Evolutionary conservation across 2,888 invertebrate genomes (phyloP).

Genomic region (Stenodera caucasica): DNA sequence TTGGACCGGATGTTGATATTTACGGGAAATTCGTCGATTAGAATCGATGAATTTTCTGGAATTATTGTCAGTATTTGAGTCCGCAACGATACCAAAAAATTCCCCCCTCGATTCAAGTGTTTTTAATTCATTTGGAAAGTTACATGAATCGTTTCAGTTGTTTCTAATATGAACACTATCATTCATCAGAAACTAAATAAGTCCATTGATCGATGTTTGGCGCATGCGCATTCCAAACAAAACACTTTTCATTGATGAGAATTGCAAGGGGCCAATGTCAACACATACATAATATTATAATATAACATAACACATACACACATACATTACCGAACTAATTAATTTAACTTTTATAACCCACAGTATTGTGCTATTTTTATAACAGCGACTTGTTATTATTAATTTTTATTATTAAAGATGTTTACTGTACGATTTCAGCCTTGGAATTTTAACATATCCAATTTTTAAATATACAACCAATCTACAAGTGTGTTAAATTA

Average conservation of each 20-base stretch:
- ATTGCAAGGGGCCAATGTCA: constrained; percentile 24
- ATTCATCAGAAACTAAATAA: constrained; percentile 29
- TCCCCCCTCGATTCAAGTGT: too few relatives aligned
- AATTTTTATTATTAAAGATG: not conserved
- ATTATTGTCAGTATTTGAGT: too few relatives aligned
- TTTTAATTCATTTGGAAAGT: not conserved
- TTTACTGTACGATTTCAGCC: constrained; percentile 16
- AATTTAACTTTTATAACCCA: constrained; percentile 27
- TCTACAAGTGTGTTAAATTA: too few relatives aligned
- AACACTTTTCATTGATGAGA: constrained; percentile 27
- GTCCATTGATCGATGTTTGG: constrained; percentile 26
- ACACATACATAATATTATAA: constrained; percentile 7
- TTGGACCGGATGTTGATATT: not conserved
- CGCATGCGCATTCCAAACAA: constrained; percentile 20
- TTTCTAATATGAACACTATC: constrained; percentile 12
- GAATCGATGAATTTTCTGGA: too few relatives aligned
- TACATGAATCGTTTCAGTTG: constrained; percentile 1
- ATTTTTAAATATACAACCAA: too few relatives aligned
- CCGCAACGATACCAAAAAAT: too few relatives aligned
- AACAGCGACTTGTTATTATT: constrained; percentile 24
- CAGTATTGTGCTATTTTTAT: constrained; percentile 25
- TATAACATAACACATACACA: not conserved
- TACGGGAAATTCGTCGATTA: too few relatives aligned
- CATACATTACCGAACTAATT: constrained; percentile 17
- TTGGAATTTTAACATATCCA: constrained; percentile 30